Evolutionary conservation across 1,140 invertebrate species (phyloP).

Genomic region (Drosophila repletoides): DNA sequence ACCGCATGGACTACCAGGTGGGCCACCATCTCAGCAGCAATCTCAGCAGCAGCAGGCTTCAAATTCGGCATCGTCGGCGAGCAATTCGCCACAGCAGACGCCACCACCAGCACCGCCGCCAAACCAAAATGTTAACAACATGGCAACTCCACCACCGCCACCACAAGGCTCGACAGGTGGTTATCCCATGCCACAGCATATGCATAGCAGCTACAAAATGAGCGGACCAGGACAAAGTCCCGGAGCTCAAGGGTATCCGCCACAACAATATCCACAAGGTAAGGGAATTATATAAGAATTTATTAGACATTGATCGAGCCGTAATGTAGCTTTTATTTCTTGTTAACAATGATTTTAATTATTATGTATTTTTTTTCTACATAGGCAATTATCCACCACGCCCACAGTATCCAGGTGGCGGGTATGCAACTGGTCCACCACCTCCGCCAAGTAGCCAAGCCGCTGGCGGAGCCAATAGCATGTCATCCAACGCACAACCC

Average conservation of each 20-base stretch:
- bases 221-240: conserved; percentile 68
- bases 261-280: conserved; percentile 85
- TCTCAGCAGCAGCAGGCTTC: conserved; percentile 78
- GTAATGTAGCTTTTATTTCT: background rate
- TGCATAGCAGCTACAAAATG: conserved; percentile 81
- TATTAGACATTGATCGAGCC: too few species aligned
- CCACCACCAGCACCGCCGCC: conserved; percentile 83
- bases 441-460: conserved; percentile 68
- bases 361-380: background rate
- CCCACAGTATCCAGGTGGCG: conserved; percentile 83
- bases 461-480: conserved; percentile 76
- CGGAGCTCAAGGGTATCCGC: conserved; percentile 83
- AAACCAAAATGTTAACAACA: conserved; percentile 82
- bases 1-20: conserved; percentile 52
- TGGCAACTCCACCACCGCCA: conserved; percentile 83
- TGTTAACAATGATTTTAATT: background rate
- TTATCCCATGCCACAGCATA: conserved; percentile 78
- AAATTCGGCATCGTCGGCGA: conserved; percentile 74
- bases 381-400: conserved; percentile 84
- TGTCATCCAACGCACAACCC: conserved; percentile 74
- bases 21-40: conserved; percentile 74
- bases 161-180: conserved; percentile 62
- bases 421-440: conserved; percentile 82
- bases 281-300: background rate
- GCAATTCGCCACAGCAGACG: conserved; percentile 78